Percentiles rank a stretch among this genome's conserved stretches.
phyloP scores from a whole-genome alignment of 2,888 invertebrate species.

The Syritta pipiens region DNA sequence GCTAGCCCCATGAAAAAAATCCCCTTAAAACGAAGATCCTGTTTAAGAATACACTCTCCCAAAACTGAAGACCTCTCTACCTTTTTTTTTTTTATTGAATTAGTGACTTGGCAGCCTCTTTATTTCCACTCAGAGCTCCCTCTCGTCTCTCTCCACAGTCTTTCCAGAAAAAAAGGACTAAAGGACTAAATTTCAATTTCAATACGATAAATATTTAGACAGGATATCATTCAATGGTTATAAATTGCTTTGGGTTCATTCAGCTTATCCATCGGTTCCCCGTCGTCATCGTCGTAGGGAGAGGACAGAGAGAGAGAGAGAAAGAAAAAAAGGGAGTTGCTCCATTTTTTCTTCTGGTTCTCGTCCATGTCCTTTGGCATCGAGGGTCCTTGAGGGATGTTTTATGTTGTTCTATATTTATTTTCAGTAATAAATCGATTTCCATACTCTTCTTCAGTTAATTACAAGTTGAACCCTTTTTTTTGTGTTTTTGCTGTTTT shows the following conservation, averaged over 20 bases:
- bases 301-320: too few species aligned
- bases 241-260: constrained; percentile 52
- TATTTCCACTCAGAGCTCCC: background rate
- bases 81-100: constrained; percentile 15
- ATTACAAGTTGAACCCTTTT: constrained; percentile 57
- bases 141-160: background rate
- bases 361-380: background rate
- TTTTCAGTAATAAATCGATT: constrained; percentile 44
- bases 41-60: too few species aligned
- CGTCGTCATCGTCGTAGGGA: too few species aligned
- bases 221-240: constrained; percentile 62
- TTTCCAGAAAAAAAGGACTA: constrained; percentile 9
- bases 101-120: constrained; percentile 15
- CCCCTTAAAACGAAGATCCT: too few species aligned
- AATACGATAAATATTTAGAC: constrained; percentile 62
- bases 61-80: too few species aligned
- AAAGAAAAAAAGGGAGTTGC: too few species aligned
- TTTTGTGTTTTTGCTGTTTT: background rate
- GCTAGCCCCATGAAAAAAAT: too few species aligned
- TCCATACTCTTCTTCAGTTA: constrained; percentile 34
- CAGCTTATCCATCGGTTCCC: background rate
- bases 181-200: constrained; percentile 63
- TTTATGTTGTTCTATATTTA: constrained; percentile 23
- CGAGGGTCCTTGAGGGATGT: constrained; percentile 40
- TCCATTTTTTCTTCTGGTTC: background rate